Conservation (phyloP, 1,140 invertebrate species). For the Meteorus sp. region DNA sequence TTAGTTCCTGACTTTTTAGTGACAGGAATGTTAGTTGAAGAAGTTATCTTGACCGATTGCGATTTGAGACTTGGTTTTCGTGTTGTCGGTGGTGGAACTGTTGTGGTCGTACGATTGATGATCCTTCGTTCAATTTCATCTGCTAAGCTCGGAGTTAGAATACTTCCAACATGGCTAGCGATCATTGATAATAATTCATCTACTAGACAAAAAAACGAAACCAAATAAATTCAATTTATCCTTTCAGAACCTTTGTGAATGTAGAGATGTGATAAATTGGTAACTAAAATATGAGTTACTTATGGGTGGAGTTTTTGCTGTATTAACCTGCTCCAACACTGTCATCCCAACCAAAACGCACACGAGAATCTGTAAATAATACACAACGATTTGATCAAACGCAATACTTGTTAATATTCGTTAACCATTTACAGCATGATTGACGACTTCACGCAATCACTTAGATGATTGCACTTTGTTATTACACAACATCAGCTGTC, state of each 20-base stretch:
- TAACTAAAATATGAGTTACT: conserved; percentile 10
- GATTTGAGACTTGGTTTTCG: neutral
- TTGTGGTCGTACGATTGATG: too few species aligned
- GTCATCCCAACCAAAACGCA: neutral
- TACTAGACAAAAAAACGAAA: neutral
- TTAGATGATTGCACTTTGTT: too few species aligned
- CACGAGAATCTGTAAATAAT: conserved; percentile 15
- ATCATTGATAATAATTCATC: neutral
- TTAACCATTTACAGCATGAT: too few species aligned
- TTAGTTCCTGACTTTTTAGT: neutral
- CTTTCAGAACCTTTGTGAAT: too few species aligned
- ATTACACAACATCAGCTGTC: too few species aligned
- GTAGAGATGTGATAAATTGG: neutral
- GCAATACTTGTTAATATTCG: neutral
- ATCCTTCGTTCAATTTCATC: neutral
- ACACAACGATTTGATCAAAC: too few species aligned
- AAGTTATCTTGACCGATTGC: conserved; percentile 10
- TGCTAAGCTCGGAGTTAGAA: neutral
- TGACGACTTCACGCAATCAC: too few species aligned
- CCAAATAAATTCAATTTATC: too few species aligned
- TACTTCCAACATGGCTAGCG: neutral
- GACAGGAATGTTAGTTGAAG: neutral
- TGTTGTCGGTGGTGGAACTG: too few species aligned
- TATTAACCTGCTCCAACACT: conserved; percentile 15
- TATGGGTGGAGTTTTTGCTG: conserved; percentile 23